These are phyloP conservation scores for Gila robusta DNA, from an alignment of 2,797 vertebrate genomes.

Conservation along the genomic window DNA sequence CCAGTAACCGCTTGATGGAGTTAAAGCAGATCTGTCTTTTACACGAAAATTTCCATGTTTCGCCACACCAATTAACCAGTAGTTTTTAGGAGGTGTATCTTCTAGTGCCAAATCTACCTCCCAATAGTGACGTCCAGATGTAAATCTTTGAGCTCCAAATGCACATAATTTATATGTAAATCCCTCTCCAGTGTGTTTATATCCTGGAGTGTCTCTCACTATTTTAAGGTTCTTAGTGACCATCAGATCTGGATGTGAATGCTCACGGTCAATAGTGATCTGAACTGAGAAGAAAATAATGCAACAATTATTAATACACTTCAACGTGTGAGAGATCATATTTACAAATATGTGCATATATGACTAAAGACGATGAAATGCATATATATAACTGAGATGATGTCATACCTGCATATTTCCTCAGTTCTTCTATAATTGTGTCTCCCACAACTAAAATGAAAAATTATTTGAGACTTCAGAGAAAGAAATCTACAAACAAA, in stretches of 20 bases:
- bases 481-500: not conserved
- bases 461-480: not conserved
- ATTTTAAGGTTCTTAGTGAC: rapidly evolving
- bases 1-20: slow-evolving; percentile 63
- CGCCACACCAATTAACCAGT: slow-evolving; percentile 74
- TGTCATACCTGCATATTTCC: not conserved
- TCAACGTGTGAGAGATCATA: not conserved
- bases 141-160: slow-evolving; percentile 60
- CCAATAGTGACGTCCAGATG: slow-evolving; percentile 71
- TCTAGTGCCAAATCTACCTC: slow-evolving; percentile 37
- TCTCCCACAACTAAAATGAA: not conserved
- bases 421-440: not conserved
- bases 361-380: not conserved
- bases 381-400: not conserved
- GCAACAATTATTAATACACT: not conserved
- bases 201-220: not conserved
- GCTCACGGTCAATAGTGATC: slow-evolving; percentile 37
- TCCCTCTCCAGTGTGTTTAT: rapidly evolving
- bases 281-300: slow-evolving; percentile 63
- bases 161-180: slow-evolving; percentile 65
- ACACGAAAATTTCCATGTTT: rapidly evolving
- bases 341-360: not conserved
- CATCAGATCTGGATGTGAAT: rapidly evolving
- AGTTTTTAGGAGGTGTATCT: rapidly evolving
- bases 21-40: rapidly evolving